phyloP scores from a whole-genome alignment of 2,888 invertebrate species.

The Acleris emargana region DNA sequence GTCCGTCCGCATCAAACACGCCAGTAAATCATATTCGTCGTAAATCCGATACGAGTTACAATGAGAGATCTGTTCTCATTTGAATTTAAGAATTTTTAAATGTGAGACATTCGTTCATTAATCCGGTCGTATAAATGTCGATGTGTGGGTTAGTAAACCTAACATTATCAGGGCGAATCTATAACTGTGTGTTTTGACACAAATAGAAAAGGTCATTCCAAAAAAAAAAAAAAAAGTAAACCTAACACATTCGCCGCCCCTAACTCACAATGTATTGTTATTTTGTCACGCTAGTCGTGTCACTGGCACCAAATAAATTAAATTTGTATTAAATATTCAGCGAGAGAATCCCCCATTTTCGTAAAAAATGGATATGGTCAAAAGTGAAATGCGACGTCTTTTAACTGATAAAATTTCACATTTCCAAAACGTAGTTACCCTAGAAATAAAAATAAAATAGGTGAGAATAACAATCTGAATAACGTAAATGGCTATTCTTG shows the following conservation, averaged over 20 bases:
- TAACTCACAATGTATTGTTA: not conserved
- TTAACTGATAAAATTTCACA: no score
- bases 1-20: conserved; percentile 80
- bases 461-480: conserved; percentile 10
- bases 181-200: no score
- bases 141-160: conserved; percentile 10
- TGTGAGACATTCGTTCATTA: conserved; percentile 52
- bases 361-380: no score
- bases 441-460: not conserved
- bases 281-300: no score
- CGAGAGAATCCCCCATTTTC: no score
- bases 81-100: conserved; percentile 59
- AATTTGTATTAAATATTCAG: no score
- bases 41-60: conserved; percentile 80
- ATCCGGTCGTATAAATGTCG: conserved; percentile 12
- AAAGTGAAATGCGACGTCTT: no score
- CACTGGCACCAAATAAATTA: no score
- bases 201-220: no score
- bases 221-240: no score
- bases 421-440: no score
- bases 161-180: no score
- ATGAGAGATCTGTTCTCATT: conserved; percentile 78
- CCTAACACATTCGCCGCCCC: not conserved
- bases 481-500: conserved; percentile 3
- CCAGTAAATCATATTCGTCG: conserved; percentile 80